A percentile compares a stretch with the other conserved stretches of the same genome.
Evolutionary conservation across 2,113 vertebrate species (phyloP).

Genomic region (Calidris pugnax): DNA sequence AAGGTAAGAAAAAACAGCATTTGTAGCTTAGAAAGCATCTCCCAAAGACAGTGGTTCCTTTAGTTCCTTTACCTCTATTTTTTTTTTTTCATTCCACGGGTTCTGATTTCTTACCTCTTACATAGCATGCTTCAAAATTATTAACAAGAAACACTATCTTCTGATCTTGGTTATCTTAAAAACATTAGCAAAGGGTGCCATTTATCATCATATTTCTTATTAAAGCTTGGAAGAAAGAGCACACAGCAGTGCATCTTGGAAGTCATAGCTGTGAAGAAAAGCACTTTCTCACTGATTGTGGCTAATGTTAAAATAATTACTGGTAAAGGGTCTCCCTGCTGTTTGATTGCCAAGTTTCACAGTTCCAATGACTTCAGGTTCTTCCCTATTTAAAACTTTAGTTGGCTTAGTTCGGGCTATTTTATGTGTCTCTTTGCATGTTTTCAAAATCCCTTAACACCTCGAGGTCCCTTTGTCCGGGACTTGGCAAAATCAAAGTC

Average conservation of each 20-base stretch:
- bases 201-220: conserved; percentile 72
- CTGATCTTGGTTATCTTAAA: conserved; percentile 58
- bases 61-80: neutral
- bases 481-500: conserved; percentile 6
- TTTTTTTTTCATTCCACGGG: neutral
- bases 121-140: neutral
- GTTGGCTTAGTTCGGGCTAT: neutral
- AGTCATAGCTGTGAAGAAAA: conserved; percentile 65
- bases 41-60: neutral
- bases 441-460: conserved; percentile 6
- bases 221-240: conserved; percentile 67
- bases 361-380: conserved; percentile 22
- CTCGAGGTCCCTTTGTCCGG: neutral
- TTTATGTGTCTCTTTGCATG: neutral
- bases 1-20: neutral
- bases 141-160: conserved; percentile 41
- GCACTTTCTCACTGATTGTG: conserved; percentile 46
- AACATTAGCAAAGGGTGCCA: conserved; percentile 52
- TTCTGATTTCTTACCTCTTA: conserved; percentile 10
- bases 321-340: conserved; percentile 50
- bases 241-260: conserved; percentile 64
- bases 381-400: conserved; percentile 17
- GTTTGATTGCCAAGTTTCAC: conserved; percentile 54
- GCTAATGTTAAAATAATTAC: conserved; percentile 74
- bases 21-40: neutral